A percentile compares a stretch with the other conserved stretches of the same genome.
Conservation (phyloP, 1,140 invertebrate species). For the Pachypsylla venusta region DNA sequence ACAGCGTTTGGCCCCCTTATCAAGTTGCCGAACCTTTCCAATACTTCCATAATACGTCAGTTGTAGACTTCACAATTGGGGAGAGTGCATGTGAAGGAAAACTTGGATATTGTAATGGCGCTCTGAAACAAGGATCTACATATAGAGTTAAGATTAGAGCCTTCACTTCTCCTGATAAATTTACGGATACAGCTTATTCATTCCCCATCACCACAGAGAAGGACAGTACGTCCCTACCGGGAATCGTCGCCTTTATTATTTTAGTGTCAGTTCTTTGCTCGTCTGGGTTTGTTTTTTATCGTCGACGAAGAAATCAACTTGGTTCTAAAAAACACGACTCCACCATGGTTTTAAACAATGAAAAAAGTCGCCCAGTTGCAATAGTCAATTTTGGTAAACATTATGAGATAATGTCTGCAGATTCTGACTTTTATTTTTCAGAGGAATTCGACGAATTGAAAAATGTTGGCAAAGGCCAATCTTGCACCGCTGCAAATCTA, state of each 20-base stretch:
- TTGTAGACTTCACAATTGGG: slow-evolving; percentile 78
- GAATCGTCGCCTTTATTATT: too few species aligned
- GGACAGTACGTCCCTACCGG: not conserved
- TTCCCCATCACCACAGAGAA: slow-evolving; percentile 66
- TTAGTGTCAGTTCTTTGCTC: not conserved
- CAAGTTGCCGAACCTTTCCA: slow-evolving; percentile 80
- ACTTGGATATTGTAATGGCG: slow-evolving; percentile 77
- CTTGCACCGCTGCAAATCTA: slow-evolving; percentile 78
- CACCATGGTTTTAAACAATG: too few species aligned
- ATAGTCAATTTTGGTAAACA: too few species aligned
- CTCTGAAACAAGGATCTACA: slow-evolving; percentile 70
- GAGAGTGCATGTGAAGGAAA: slow-evolving; percentile 57
- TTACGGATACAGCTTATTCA: slow-evolving; percentile 81
- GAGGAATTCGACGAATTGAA: slow-evolving; percentile 98
- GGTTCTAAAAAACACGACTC: not conserved
- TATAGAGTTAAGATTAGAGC: slow-evolving; percentile 85
- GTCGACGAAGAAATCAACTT: not conserved
- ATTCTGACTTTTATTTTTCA: slow-evolving; percentile 94
- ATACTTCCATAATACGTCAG: slow-evolving; percentile 63
- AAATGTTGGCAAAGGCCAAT: slow-evolving; percentile 80
- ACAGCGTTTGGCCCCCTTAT: slow-evolving; percentile 78
- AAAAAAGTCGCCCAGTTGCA: too few species aligned
- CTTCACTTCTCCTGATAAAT: slow-evolving; percentile 80
- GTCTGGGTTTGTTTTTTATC: not conserved
- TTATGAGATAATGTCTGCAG: slow-evolving; percentile 89